phyloP scores from a whole-genome alignment of 2,888 invertebrate species.

The Epistrophe eligans region DNA sequence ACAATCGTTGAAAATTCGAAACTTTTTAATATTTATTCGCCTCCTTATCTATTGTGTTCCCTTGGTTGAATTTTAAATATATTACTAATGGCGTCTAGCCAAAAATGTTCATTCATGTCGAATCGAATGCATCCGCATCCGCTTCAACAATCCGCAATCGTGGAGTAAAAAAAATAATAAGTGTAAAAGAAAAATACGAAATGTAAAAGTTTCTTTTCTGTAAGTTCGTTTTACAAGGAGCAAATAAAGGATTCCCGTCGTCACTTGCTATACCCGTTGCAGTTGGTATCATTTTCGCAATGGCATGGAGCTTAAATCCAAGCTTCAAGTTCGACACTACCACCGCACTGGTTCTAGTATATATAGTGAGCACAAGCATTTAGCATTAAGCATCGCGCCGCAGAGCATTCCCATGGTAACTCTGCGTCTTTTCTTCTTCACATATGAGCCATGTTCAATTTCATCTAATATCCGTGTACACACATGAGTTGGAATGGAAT shows the following conservation, averaged over 20 bases:
- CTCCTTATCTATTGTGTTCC: constrained; percentile 78
- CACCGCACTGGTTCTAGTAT: background rate
- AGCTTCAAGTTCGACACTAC: background rate
- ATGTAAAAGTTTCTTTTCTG: constrained; percentile 62
- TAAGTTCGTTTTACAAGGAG: constrained; percentile 50
- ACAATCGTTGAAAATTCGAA: constrained; percentile 65
- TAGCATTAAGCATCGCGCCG: constrained; percentile 30
- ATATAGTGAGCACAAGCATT: constrained; percentile 44
- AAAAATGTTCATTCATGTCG: constrained; percentile 74
- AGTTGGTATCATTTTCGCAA: too few relatives aligned
- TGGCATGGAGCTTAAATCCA: background rate
- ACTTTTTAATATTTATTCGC: constrained; percentile 76
- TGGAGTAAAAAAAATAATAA: constrained; percentile 1
- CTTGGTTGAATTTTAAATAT: constrained; percentile 78
- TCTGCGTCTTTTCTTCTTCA: constrained; percentile 25
- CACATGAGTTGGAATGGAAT: constrained; percentile 74
- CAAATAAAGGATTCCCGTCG: constrained; percentile 20
- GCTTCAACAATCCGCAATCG: constrained; percentile 10
- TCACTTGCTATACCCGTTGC: background rate
- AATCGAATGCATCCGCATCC: constrained; percentile 52
- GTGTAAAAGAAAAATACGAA: constrained; percentile 43
- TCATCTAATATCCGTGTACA: constrained; percentile 73
- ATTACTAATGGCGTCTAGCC: constrained; percentile 78
- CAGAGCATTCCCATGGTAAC: constrained; percentile 43
- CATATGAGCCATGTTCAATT: constrained; percentile 74